These are phyloP conservation scores for Rana temporaria DNA, from an alignment of 2,113 vertebrate genomes.

Conservation along the genomic window DNA sequence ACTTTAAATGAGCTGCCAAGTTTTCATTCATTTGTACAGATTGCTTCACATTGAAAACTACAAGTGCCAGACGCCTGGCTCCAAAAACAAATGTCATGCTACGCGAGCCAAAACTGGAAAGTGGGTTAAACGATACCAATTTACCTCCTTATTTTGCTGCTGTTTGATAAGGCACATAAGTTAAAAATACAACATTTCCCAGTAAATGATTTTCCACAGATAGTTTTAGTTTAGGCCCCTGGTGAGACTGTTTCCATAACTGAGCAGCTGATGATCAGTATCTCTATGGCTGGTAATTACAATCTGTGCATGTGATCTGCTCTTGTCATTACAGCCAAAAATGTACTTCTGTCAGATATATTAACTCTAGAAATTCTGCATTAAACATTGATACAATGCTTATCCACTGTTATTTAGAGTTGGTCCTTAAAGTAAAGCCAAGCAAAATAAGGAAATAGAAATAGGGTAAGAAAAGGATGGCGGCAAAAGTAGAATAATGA, in stretches of 20 bases:
- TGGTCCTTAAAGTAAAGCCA: neutral
- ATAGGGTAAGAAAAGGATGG: no score
- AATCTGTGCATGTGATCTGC: conserved; percentile 47
- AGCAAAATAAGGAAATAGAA: neutral
- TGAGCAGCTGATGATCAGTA: conserved; percentile 51
- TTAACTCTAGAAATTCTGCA: conserved; percentile 11
- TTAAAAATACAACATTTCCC: conserved; percentile 38
- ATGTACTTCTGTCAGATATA: conserved; percentile 30
- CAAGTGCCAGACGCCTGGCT: no score
- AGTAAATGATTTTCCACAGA: conserved; percentile 45
- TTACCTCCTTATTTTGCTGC: no score
- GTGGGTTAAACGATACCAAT: no score
- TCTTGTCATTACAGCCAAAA: conserved; percentile 42
- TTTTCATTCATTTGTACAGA: no score
- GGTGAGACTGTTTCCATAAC: conserved; percentile 47
- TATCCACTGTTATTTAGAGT: neutral
- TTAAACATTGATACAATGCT: neutral
- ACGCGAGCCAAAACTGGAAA: no score
- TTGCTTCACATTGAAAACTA: no score
- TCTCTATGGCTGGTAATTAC: conserved; percentile 50
- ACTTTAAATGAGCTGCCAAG: no score
- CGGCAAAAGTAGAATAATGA: neutral
- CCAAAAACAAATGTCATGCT: no score
- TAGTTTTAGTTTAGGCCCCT: conserved; percentile 44
- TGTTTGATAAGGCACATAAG: neutral